Percentiles rank a stretch among this genome's conserved stretches.
Evolutionary conservation across 2,113 vertebrate species (phyloP).

Genomic region (Trogon surrucura): DNA sequence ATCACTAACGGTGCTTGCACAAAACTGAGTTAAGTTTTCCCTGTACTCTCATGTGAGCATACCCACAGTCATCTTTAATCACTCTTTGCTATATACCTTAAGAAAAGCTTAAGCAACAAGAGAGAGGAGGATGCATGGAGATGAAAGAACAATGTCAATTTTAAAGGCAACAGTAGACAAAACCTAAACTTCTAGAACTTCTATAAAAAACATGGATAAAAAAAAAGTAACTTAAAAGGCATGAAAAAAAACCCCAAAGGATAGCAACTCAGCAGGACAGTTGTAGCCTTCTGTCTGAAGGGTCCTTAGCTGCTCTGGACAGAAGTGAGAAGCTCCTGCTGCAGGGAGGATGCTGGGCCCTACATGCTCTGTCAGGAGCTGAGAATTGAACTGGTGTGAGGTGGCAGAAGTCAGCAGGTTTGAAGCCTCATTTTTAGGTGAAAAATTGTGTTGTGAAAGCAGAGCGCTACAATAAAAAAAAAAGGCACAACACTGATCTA

Average conservation of each 20-base stretch:
- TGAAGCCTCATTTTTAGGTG: not conserved
- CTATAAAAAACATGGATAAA: not conserved
- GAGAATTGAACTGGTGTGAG: not conserved
- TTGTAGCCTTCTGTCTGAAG: not conserved
- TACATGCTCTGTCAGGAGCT: not conserved
- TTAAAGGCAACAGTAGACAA: not conserved
- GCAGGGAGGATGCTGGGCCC: not conserved
- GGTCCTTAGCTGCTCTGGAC: not conserved
- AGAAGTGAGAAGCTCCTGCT: not conserved
- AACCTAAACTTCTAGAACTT: not conserved
- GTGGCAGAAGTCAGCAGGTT: not conserved
- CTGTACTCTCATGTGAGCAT: not conserved
- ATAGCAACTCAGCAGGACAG: not conserved
- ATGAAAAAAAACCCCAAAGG: not conserved
- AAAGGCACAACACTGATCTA: not conserved
- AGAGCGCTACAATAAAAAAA: not conserved
- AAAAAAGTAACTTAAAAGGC: not conserved
- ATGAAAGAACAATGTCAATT: not conserved
- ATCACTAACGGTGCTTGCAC: not conserved
- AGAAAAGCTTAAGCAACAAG: not conserved
- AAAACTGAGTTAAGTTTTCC: not conserved
- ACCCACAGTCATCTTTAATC: not conserved
- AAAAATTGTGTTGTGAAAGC: slow-evolving; percentile 22
- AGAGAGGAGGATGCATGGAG: not conserved
- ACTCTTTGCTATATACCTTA: not conserved